Base-by-base conservation (phyloP, 2,797 vertebrate species). In the Menidia menidia region DNA sequence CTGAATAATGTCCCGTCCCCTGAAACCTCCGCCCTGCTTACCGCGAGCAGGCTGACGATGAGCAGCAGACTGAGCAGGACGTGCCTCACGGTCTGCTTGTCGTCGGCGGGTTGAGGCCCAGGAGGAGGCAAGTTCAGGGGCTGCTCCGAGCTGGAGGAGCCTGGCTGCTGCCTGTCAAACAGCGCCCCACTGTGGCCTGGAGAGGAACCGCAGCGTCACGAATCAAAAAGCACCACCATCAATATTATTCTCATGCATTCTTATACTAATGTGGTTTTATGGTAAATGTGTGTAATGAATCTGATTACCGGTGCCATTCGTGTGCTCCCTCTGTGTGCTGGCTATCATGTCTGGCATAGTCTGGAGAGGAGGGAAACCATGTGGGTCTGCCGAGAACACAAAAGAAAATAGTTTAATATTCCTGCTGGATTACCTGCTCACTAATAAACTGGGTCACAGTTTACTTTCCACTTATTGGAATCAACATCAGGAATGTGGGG, bases 31-130 rank as follows among this genome's bases (percentile, higher is more conserved):
- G 25, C 25, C 25, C 25, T 25, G 89, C 87, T 94, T 93, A 99
- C 98, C 77, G 97, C 98, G 41, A 99, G 93, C 63, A 98, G 92
- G 88, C 97, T 95, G 77, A 99, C 95, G 18, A 94, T 83, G 80
- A 99, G 97, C 75, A 99, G 95, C 45, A 98, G 92, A 87, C 96
- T 98, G 16, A 99, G 95, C 81, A 99, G 86, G 41, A 96, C 95
- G 0, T 99, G 97, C 88, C 97, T 94, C 77, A 95, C 93, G 55
- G 96, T 93, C 89, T 99, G 97, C 55, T 92, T 94, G 53, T 98
- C 97, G 19, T 93, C 91, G 0, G 86, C 88, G 68, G 93, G 86
- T 13, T 94, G 93, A 18, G 85, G 83, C 1, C 87, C 87, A 0
- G 89, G 95, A 1, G 95, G 95, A 15, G 96, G 95, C 67, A 97